These are phyloP conservation scores for Scatophagus argus DNA, from an alignment of 2,113 vertebrate species.

Conservation along the genomic window DNA sequence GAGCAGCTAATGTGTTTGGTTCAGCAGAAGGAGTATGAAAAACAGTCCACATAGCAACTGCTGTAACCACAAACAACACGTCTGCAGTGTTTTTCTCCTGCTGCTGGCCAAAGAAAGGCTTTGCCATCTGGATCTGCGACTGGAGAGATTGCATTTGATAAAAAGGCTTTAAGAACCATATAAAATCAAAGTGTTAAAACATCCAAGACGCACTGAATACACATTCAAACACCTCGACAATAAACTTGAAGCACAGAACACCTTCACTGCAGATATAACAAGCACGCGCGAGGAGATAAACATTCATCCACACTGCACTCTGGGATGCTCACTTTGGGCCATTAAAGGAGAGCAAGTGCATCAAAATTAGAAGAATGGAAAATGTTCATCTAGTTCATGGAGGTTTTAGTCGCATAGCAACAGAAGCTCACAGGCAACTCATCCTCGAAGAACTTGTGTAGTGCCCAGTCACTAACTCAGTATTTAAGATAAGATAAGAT, in stretches of 20 bases:
- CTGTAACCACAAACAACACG: background rate
- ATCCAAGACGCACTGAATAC: background rate
- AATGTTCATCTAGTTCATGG: conserved; percentile 25
- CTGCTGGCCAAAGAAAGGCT: background rate
- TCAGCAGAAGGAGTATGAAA: background rate
- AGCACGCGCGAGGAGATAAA: background rate
- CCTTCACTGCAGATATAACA: conserved; percentile 6
- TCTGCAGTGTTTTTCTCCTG: background rate
- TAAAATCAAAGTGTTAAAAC: background rate
- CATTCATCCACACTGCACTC: background rate
- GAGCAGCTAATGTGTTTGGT: background rate
- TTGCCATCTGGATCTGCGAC: background rate
- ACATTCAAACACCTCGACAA: conserved; percentile 12
- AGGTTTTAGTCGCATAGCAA: conserved; percentile 46
- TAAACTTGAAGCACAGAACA: conserved; percentile 3
- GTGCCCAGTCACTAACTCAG: too few relatives aligned
- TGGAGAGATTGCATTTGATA: background rate
- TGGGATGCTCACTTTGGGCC: conserved; percentile 3
- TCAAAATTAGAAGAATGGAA: conserved; percentile 8
- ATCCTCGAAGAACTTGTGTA: background rate
- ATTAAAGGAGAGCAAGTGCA: conserved; percentile 27
- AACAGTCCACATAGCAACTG: background rate
- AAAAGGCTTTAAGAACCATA: background rate
- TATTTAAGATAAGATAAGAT: too few relatives aligned
- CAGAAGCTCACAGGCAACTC: conserved; percentile 20